phyloP scores from a whole-genome alignment of 1,140 invertebrate species.

The Diorhabda elongata region DNA sequence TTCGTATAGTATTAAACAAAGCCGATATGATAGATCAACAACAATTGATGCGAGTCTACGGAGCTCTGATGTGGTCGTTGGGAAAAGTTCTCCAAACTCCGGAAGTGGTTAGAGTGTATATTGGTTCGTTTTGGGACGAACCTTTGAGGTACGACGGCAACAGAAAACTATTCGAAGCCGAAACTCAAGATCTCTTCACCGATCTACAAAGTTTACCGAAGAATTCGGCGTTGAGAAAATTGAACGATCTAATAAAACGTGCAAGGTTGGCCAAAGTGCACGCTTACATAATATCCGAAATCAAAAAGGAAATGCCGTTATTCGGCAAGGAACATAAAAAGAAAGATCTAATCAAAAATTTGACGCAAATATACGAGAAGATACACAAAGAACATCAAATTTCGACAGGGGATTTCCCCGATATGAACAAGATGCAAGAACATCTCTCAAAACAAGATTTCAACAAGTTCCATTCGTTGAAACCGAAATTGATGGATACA shows the following conservation, averaged over 20 bases:
- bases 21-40: conserved; percentile 73
- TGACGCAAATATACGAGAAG: conserved; percentile 65
- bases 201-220: conserved; percentile 70
- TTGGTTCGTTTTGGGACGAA: conserved; percentile 78
- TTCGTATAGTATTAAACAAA: conserved; percentile 70
- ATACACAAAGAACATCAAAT: conserved; percentile 69
- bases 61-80: conserved; percentile 77
- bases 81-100: conserved; percentile 71
- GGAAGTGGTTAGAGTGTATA: conserved; percentile 74
- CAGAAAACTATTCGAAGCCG: conserved; percentile 65
- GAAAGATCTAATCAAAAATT: conserved; percentile 78
- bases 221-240: conserved; percentile 71
- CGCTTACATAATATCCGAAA: conserved; percentile 81
- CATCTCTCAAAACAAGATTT: conserved; percentile 71
- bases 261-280: conserved; percentile 76
- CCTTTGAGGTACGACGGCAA: conserved; percentile 61
- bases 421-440: conserved; percentile 76
- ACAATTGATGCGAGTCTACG: conserved; percentile 72
- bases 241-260: conserved; percentile 78
- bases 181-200: conserved; percentile 71
- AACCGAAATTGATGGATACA: conserved; percentile 63
- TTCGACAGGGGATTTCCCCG: conserved; percentile 71
- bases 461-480: conserved; percentile 66
- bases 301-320: conserved; percentile 52
- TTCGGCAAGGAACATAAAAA: conserved; percentile 78